These are phyloP conservation scores for Drosophila fulvimacula DNA, from an alignment of 2,888 invertebrate species.

Conservation along the genomic window DNA sequence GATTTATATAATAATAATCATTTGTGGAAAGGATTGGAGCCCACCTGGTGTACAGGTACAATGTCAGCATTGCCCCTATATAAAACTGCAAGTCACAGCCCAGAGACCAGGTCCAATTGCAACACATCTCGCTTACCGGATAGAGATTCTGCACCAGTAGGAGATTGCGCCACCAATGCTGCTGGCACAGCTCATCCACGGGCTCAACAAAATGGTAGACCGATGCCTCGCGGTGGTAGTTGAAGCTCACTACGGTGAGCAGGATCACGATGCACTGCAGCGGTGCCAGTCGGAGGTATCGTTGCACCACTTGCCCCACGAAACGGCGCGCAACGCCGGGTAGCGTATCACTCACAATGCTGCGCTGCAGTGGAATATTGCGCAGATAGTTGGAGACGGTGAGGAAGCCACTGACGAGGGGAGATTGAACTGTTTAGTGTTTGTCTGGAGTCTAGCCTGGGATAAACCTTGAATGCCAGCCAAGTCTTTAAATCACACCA, in stretches of 20 bases:
- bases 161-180: constrained; percentile 38
- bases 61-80: constrained; percentile 41
- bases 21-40: neutral
- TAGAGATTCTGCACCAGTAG: constrained; percentile 50
- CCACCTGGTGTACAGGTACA: constrained; percentile 40
- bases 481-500: neutral
- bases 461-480: too few relatives aligned
- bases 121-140: constrained; percentile 32
- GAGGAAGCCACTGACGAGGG: constrained; percentile 44
- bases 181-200: constrained; percentile 36
- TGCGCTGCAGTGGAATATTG: constrained; percentile 37
- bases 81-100: constrained; percentile 58
- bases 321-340: constrained; percentile 17
- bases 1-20: neutral
- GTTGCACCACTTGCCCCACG: constrained; percentile 36
- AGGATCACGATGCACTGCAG: constrained; percentile 40
- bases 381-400: constrained; percentile 47
- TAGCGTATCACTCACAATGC: constrained; percentile 29
- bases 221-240: constrained; percentile 45
- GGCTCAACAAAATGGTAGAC: constrained; percentile 39
- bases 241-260: constrained; percentile 13
- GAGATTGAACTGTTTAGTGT: neutral
- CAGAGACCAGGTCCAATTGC: constrained; percentile 58
- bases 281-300: constrained; percentile 49
- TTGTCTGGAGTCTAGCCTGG: too few relatives aligned